These are phyloP conservation scores for Leptoteleia sp. DNA, from an alignment of 1,140 invertebrate genomes.

Conservation along the genomic window DNA sequence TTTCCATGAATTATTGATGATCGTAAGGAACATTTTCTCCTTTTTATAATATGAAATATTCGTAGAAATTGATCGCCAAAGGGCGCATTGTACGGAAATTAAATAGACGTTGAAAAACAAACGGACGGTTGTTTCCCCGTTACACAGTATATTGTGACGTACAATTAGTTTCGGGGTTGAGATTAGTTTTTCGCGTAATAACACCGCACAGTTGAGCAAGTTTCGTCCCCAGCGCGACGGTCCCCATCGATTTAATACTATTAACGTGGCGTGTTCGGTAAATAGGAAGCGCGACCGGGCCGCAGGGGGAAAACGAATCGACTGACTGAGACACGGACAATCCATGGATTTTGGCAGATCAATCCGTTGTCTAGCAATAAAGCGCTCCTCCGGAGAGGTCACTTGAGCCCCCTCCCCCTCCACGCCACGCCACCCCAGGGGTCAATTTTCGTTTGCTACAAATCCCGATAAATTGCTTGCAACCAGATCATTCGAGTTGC, in stretches of 20 bases:
- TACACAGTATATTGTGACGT: conserved; percentile 12
- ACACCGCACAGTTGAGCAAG: conserved; percentile 30
- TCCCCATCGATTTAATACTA: conserved; percentile 58
- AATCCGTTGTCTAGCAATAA: conserved; percentile 49
- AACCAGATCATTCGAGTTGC: conserved; percentile 1
- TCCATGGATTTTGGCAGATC: conserved; percentile 50
- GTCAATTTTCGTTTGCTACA: conserved; percentile 45
- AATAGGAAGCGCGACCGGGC: conserved; percentile 48
- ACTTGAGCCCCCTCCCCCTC: conserved; percentile 40
- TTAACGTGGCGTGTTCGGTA: conserved; percentile 54
- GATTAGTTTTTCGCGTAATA: conserved; percentile 56
- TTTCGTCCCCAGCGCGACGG: conserved; percentile 12
- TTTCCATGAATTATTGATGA: no score
- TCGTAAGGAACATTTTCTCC: no score
- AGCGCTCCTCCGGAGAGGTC: conserved; percentile 36
- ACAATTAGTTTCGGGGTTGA: conserved; percentile 41
- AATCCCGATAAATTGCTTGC: conserved; percentile 32
- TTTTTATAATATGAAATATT: no score
- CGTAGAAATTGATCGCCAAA: no score
- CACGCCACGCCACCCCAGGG: no score
- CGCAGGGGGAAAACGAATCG: conserved; percentile 29
- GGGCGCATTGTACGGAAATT: no score
- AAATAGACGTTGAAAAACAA: conserved; percentile 5
- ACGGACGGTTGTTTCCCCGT: conserved; percentile 4
- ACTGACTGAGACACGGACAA: conserved; percentile 45